Evolutionary conservation across 64 coral and sea anemone species (phyloP).

Genomic region (Stichodactyla mertensii): DNA sequence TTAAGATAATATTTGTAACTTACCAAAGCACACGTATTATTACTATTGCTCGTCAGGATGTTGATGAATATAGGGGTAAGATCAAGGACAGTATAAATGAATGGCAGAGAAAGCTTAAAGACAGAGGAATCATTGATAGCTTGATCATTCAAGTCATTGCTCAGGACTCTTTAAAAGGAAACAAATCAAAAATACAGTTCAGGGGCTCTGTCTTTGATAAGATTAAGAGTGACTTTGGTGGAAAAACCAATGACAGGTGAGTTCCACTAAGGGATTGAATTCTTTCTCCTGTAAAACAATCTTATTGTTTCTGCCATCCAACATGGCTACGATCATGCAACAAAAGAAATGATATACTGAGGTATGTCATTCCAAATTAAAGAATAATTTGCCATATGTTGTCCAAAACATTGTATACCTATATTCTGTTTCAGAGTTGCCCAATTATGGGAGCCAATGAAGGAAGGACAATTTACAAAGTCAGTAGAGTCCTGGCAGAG

Average conservation of each 20-base stretch:
- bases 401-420: not conserved
- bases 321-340: too few relatives aligned
- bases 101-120: constrained; percentile 76
- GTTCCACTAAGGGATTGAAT: not conserved
- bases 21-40: too few relatives aligned
- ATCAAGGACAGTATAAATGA: constrained; percentile 84
- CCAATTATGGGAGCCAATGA: constrained; percentile 53
- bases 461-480: constrained; percentile 55
- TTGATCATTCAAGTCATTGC: constrained; percentile 85
- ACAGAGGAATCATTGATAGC: constrained; percentile 75
- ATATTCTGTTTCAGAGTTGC: constrained; percentile 9
- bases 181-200: constrained; percentile 83
- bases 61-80: constrained; percentile 76
- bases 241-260: constrained; percentile 89
- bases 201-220: constrained; percentile 95
- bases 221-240: constrained; percentile 99
- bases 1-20: too few relatives aligned
- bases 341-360: too few relatives aligned
- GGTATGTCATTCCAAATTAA: too few relatives aligned
- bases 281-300: not conserved
- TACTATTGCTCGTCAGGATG: constrained; percentile 45
- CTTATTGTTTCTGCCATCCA: not conserved
- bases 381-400: too few relatives aligned
- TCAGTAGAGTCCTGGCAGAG: constrained; percentile 87
- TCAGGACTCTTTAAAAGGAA: constrained; percentile 74